Percentiles rank a stretch among this genome's conserved stretches.
These are phyloP conservation scores for Saguinus midas DNA, from an alignment of 2,113 vertebrate genomes.

Conservation along the genomic window DNA sequence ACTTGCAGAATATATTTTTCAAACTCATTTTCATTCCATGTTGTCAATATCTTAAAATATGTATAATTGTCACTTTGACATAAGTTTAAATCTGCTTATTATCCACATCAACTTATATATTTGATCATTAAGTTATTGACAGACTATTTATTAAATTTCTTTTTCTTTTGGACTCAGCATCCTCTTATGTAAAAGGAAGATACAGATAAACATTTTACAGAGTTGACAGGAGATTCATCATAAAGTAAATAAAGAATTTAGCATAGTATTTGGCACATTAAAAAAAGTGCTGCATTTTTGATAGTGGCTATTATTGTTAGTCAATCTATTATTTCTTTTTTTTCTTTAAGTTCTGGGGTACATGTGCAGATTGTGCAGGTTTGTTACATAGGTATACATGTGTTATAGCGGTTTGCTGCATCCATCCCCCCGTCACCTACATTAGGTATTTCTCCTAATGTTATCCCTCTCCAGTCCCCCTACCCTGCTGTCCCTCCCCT, in stretches of 20 bases:
- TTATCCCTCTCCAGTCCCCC: no score
- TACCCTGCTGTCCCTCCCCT: no score
- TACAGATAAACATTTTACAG: not conserved
- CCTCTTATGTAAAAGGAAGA: not conserved
- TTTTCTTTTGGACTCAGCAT: not conserved
- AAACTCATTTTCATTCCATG: not conserved
- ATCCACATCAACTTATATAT: not conserved
- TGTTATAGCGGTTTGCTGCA: no score
- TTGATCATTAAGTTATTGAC: not conserved
- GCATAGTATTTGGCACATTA: not conserved
- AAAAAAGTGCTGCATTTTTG: not conserved
- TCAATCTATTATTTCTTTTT: not conserved
- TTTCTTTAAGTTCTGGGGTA: no score
- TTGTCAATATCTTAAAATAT: not conserved
- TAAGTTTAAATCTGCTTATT: not conserved
- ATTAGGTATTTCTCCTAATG: no score
- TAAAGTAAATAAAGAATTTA: not conserved
- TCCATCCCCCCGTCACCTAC: no score
- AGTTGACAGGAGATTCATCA: not conserved
- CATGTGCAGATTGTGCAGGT: no score
- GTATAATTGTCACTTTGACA: not conserved
- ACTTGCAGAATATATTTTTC: not conserved
- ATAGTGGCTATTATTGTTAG: not conserved
- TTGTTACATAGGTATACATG: no score
- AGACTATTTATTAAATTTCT: not conserved